These are phyloP conservation scores for Tenualosa thibaudeaui DNA, from an alignment of 2,797 vertebrate species.

Conservation along the genomic window DNA sequence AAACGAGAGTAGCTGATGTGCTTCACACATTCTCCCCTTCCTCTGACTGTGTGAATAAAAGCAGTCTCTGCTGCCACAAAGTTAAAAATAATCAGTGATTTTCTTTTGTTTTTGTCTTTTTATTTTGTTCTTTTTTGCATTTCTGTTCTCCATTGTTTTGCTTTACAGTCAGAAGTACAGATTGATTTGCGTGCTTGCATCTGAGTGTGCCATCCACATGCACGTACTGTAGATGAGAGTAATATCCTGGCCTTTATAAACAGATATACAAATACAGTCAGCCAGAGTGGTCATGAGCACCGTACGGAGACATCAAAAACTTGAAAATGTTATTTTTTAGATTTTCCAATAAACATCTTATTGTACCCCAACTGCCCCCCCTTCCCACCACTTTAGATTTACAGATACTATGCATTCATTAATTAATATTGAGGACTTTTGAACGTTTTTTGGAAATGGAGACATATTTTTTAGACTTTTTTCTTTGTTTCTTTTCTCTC, in stretches of 20 bases:
- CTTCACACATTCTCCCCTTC: neutral
- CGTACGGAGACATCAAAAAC: neutral
- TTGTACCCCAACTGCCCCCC: neutral
- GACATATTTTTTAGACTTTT: constrained; percentile 82
- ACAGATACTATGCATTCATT: neutral
- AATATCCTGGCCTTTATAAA: constrained; percentile 36
- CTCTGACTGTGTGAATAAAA: constrained; percentile 12
- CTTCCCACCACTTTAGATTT: constrained; percentile 44
- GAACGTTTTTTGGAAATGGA: constrained; percentile 68
- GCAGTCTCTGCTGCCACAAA: constrained; percentile 58
- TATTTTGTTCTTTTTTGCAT: constrained; percentile 20
- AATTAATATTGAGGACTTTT: constrained; percentile 38
- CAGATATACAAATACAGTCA: neutral
- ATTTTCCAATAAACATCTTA: neutral
- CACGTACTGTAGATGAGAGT: constrained; percentile 36
- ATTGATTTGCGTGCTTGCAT: constrained; percentile 41
- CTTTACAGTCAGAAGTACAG: constrained; percentile 33
- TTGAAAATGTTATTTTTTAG: constrained; percentile 16
- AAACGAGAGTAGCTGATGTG: neutral
- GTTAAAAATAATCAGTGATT: constrained; percentile 53
- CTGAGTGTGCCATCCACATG: constrained; percentile 53
- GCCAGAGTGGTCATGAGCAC: neutral
- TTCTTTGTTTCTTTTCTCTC: constrained; percentile 76
- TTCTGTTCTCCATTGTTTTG: constrained; percentile 27
- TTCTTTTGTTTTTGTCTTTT: constrained; percentile 9